Conservation (phyloP, 2,888 invertebrate species). For the Criorhina ranunculi region DNA sequence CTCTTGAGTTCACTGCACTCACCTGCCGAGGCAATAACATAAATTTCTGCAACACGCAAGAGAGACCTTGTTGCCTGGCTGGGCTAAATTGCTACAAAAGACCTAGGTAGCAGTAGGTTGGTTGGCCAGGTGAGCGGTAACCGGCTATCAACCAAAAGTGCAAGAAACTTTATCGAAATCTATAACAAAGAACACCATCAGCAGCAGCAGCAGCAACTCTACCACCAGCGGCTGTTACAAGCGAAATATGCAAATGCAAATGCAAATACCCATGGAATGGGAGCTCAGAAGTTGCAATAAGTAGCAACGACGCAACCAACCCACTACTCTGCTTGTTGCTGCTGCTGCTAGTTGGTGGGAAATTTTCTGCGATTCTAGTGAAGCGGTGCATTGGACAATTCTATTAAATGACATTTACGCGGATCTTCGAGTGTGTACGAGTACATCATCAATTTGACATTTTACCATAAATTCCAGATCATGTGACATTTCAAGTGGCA, state of each 20-base stretch:
- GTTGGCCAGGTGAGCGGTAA: slow-evolving; percentile 65
- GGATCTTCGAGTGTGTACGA: slow-evolving; percentile 55
- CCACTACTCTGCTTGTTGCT: slow-evolving; percentile 40
- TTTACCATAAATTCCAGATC: slow-evolving; percentile 71
- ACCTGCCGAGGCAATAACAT: slow-evolving; percentile 73
- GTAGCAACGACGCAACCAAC: slow-evolving; percentile 21
- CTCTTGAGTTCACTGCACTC: slow-evolving; percentile 73
- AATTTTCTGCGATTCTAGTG: slow-evolving; percentile 53
- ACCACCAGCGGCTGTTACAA: slow-evolving; percentile 19
- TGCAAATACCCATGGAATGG: slow-evolving; percentile 59
- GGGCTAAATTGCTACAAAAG: slow-evolving; percentile 58
- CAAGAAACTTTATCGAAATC: slow-evolving; percentile 76
- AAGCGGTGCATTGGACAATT: slow-evolving; percentile 54
- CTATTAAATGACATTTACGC: slow-evolving; percentile 71
- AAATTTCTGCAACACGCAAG: slow-evolving; percentile 74
- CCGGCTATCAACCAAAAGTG: slow-evolving; percentile 73
- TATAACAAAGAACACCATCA: slow-evolving; percentile 70
- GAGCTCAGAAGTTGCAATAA: slow-evolving; percentile 67
- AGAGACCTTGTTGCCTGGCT: slow-evolving; percentile 73
- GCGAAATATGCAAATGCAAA: slow-evolving; percentile 70
- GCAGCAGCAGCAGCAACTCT: slow-evolving; percentile 4
- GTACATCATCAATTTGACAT: slow-evolving; percentile 69
- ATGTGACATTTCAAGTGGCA: slow-evolving; percentile 65
- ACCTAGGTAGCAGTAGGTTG: slow-evolving; percentile 31
- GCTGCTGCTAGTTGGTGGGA: not conserved